A percentile compares a stretch with the other conserved stretches of the same genome.
These are phyloP conservation scores for Zaprionus nigranus DNA, from an alignment of 1,140 invertebrate genomes.

Conservation along the genomic window DNA sequence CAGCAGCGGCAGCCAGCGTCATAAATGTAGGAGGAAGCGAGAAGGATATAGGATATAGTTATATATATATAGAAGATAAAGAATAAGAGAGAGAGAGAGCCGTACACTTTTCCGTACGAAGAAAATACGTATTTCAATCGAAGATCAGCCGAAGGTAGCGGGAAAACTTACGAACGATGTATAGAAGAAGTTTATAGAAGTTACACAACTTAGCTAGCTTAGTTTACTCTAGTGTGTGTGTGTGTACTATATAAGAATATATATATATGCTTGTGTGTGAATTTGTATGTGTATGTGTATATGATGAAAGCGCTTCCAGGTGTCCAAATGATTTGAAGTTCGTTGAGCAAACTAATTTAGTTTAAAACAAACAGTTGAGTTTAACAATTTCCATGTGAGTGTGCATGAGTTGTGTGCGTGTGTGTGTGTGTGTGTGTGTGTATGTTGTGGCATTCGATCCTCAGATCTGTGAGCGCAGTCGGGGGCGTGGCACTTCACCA, in stretches of 20 bases:
- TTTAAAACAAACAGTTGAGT: constrained; percentile 64
- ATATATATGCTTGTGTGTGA: constrained; percentile 18
- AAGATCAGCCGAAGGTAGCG: constrained; percentile 66
- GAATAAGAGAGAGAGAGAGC: constrained; percentile 10
- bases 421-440: constrained; percentile 40
- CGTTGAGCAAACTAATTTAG: constrained; percentile 80
- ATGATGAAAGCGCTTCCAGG: constrained; percentile 58
- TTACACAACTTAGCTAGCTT: constrained; percentile 50
- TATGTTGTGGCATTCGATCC: constrained; percentile 58
- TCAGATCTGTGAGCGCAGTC: constrained; percentile 92
- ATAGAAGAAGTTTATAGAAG: constrained; percentile 49
- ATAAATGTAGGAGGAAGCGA: background rate
- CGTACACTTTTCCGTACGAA: constrained; percentile 67
- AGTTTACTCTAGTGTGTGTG: constrained; percentile 23
- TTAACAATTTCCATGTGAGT: constrained; percentile 30
- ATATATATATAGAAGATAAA: background rate
- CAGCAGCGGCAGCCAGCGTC: constrained; percentile 40
- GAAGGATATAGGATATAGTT: background rate
- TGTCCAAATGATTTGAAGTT: constrained; percentile 39
- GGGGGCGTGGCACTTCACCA: constrained; percentile 92
- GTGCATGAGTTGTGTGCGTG: background rate
- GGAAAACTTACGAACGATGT: constrained; percentile 34
- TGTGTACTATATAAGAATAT: constrained; percentile 30
- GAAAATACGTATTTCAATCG: constrained; percentile 76
- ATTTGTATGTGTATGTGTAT: constrained; percentile 6